Percentiles rank a stretch among this genome's conserved stretches.
phyloP scores from a whole-genome alignment of 2,888 invertebrate genomes.

The Siphonodentalium dalli region DNA sequence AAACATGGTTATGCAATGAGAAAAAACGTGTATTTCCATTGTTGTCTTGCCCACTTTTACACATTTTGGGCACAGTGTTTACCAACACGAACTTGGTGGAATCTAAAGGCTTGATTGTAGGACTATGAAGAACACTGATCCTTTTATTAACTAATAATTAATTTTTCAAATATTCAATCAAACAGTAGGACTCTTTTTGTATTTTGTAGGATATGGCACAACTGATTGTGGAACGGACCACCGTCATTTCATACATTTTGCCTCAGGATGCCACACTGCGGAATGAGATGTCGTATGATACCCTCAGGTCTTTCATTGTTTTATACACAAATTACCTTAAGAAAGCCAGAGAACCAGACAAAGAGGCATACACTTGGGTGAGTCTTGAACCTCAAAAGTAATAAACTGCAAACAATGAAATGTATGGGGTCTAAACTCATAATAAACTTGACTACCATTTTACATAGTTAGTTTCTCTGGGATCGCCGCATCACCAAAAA shows the following conservation, averaged over 20 bases:
- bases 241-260: constrained; percentile 82
- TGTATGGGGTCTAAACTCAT: not conserved
- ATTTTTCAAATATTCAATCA: not conserved
- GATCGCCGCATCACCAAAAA: too few species aligned
- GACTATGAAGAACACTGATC: too few species aligned
- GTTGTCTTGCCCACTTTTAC: too few species aligned
- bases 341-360: constrained; percentile 72
- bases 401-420: not conserved
- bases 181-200: not conserved
- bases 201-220: constrained; percentile 81
- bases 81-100: too few species aligned
- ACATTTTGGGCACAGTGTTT: too few species aligned
- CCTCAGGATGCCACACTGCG: constrained; percentile 63
- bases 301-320: constrained; percentile 54
- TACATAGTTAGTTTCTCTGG: too few species aligned
- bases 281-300: constrained; percentile 35
- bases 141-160: not conserved
- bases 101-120: too few species aligned
- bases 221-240: constrained; percentile 87
- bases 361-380: constrained; percentile 67
- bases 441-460: not conserved
- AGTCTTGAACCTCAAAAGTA: not conserved
- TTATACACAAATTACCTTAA: constrained; percentile 62
- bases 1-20: too few species aligned
- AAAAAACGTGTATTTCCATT: too few species aligned